These are phyloP conservation scores for Andinoacara biseriatus DNA, from an alignment of 2,113 vertebrate species.

Conservation along the genomic window DNA sequence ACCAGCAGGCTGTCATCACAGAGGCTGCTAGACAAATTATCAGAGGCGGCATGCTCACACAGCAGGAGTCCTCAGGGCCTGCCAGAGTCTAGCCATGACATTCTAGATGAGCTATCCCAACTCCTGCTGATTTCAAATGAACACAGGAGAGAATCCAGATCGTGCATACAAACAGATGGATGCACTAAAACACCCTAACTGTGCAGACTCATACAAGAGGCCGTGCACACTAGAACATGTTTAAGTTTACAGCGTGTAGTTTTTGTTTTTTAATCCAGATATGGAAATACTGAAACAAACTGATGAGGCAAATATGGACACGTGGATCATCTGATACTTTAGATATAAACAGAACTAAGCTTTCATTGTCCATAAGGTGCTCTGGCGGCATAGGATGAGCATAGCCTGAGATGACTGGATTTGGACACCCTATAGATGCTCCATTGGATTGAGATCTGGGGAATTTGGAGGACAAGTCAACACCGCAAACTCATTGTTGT, in stretches of 20 bases:
- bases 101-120: conserved; percentile 76
- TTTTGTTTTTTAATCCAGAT: neutral
- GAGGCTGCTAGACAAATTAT: conserved; percentile 76
- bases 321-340: neutral
- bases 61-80: conserved; percentile 49
- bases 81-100: conserved; percentile 70
- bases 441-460: neutral
- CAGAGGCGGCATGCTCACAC: conserved; percentile 61
- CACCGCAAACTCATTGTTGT: too few relatives aligned
- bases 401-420: neutral
- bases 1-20: conserved; percentile 72
- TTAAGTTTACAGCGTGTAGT: neutral
- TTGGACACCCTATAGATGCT: neutral
- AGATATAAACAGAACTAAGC: neutral
- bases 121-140: conserved; percentile 68
- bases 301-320: too few relatives aligned
- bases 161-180: neutral
- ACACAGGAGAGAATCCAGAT: conserved; percentile 25
- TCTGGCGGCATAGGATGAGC: neutral
- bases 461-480: too few relatives aligned
- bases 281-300: neutral
- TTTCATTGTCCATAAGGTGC: neutral
- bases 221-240: conserved; percentile 1
- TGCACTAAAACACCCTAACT: neutral
- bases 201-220: neutral